phyloP scores from a whole-genome alignment of 2,113 vertebrate species.

The cattle (Bos taurus) region ARS-UCD2.0 NC_037334.1:85629001-85629500 shows the following conservation, averaged over 20 bases:
- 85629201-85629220: not conserved
- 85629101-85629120: not conserved
- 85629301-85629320: not conserved
- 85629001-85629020: not conserved
- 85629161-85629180: not conserved
- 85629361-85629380: not conserved
- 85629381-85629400: not conserved
- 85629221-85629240: not conserved
- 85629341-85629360: not conserved
- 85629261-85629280: not conserved
- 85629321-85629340: not conserved
- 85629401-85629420: not conserved
- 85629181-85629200: not conserved
- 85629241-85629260: not conserved
- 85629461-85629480: not conserved
- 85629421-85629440: not conserved
- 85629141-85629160: not conserved
- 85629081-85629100: not conserved
- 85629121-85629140: not conserved
- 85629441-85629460: not conserved
- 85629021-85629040: not conserved
- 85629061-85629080: not conserved
- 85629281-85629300: not conserved
- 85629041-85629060: not conserved
- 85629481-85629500: not conserved